These are phyloP conservation scores for Charaxes varanes DNA, from an alignment of 1,140 invertebrate species.

Conservation along the genomic window DNA sequence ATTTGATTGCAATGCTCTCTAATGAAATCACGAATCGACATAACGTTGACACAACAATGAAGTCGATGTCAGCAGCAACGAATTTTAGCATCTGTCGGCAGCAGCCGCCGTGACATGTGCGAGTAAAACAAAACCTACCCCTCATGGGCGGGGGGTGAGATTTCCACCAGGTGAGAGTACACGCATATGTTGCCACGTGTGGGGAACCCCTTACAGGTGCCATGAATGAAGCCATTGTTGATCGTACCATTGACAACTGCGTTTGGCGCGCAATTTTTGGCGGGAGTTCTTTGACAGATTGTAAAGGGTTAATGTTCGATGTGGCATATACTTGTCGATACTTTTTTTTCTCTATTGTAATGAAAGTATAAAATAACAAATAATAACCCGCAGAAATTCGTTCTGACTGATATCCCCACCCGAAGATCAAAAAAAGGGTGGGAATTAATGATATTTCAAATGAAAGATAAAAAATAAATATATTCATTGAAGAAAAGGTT, in stretches of 20 bases:
- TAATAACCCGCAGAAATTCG: no score
- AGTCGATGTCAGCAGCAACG: slow-evolving; percentile 58
- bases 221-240: slow-evolving; percentile 57
- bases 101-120: slow-evolving; percentile 69
- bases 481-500: no score
- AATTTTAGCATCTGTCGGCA: slow-evolving; percentile 70
- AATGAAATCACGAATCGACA: slow-evolving; percentile 28
- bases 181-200: slow-evolving; percentile 65
- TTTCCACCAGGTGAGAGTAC: slow-evolving; percentile 62
- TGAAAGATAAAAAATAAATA: no score
- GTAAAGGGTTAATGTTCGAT: no score
- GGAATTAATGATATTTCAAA: no score
- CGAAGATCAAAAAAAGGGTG: no score
- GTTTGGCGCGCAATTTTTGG: slow-evolving; percentile 64
- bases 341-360: no score
- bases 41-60: slow-evolving; percentile 38
- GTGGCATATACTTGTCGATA: no score
- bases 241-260: slow-evolving; percentile 53
- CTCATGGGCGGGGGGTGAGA: slow-evolving; percentile 52
- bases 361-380: no score
- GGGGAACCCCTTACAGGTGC: slow-evolving; percentile 66
- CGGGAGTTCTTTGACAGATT: no score
- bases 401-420: no score
- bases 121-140: slow-evolving; percentile 53
- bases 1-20: background rate